Conservation (phyloP, 2,797 vertebrate genomes). For the Decapterus maruadsi region DNA sequence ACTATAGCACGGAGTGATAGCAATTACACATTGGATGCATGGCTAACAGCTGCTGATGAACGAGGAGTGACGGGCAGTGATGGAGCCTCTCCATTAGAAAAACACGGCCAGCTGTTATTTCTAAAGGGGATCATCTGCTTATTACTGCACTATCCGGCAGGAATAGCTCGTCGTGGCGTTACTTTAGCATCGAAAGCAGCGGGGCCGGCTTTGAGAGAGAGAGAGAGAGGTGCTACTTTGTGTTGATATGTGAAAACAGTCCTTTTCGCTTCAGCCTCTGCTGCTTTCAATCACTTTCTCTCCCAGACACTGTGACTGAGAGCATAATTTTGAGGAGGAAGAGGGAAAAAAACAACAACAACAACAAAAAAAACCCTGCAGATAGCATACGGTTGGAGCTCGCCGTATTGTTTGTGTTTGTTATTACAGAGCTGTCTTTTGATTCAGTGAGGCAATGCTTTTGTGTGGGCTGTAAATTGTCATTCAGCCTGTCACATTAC, state of each 20-base stretch:
- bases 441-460: conserved; percentile 52
- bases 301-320: conserved; percentile 11
- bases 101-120: conserved; percentile 82
- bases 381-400: conserved; percentile 3
- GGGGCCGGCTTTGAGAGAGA: background rate
- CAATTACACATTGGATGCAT: conserved; percentile 40
- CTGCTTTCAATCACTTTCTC: conserved; percentile 19
- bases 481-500: conserved; percentile 69
- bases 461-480: conserved; percentile 68
- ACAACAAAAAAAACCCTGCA: too few relatives aligned
- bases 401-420: conserved; percentile 48
- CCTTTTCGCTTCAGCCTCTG: conserved; percentile 9
- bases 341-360: background rate
- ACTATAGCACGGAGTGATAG: conserved; percentile 25
- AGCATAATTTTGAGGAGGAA: conserved; percentile 5
- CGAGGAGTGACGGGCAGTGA: conserved; percentile 68
- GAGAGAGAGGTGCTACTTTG: conserved; percentile 12
- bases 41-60: conserved; percentile 81
- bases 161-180: conserved; percentile 39
- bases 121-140: conserved; percentile 74
- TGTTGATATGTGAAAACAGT: conserved; percentile 29
- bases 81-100: conserved; percentile 70
- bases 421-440: conserved; percentile 42
- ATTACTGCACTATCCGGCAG: conserved; percentile 67
- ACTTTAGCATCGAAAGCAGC: conserved; percentile 16